Conservation (phyloP, 2,888 invertebrate genomes). For the Hybos culiciformis region DNA sequence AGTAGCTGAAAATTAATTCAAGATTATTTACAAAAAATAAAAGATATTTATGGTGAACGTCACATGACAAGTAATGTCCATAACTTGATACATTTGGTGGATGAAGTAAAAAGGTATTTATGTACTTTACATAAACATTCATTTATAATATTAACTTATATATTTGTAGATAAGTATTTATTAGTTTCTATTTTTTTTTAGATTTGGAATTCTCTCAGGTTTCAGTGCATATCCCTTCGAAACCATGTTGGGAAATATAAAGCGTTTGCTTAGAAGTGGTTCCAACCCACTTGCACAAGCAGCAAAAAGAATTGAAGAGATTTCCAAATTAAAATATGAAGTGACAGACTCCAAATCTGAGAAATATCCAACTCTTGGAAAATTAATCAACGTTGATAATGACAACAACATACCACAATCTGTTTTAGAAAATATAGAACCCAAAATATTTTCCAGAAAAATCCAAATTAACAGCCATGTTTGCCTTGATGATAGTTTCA, state of each 20-base stretch:
- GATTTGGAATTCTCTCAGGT: slow-evolving; percentile 21
- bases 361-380: too few relatives aligned
- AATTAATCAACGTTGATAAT: too few relatives aligned
- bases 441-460: not conserved
- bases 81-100: slow-evolving; percentile 23
- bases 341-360: too few relatives aligned
- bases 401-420: too few relatives aligned
- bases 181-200: too few relatives aligned
- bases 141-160: too few relatives aligned
- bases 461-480: slow-evolving; percentile 3
- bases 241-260: slow-evolving; percentile 20
- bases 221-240: slow-evolving; percentile 28
- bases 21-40: slow-evolving; percentile 15
- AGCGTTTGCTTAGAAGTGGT: slow-evolving; percentile 15
- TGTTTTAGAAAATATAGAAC: too few relatives aligned
- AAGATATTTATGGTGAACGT: slow-evolving; percentile 22
- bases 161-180: too few relatives aligned
- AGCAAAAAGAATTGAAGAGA: slow-evolving; percentile 16
- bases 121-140: too few relatives aligned
- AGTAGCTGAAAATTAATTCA: slow-evolving; percentile 13
- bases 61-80: slow-evolving; percentile 27
- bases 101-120: slow-evolving; percentile 23
- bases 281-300: slow-evolving; percentile 15
- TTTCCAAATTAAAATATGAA: not conserved
- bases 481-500: slow-evolving; percentile 8